Conservation (phyloP, 1,140 invertebrate species). For the Phortica variegata region DNA sequence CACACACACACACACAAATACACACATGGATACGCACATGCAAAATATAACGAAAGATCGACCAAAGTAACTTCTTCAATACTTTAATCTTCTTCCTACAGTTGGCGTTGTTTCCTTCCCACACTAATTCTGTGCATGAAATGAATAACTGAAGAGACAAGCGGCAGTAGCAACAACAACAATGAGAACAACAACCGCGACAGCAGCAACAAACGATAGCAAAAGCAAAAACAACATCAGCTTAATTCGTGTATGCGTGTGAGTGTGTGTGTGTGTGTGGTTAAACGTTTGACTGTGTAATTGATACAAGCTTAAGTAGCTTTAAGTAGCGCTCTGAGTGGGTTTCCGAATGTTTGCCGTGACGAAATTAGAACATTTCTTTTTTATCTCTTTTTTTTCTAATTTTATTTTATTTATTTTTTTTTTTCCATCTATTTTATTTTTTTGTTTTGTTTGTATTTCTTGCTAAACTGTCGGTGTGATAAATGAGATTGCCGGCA, state of each 20-base stretch:
- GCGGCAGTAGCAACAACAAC: neutral
- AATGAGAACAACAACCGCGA: neutral
- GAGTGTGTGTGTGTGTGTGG: neutral
- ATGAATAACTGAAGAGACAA: constrained; percentile 13
- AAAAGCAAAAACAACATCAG: too few species aligned
- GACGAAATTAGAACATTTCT: constrained; percentile 2
- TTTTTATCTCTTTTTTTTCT: too few species aligned
- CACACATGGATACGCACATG: too few species aligned
- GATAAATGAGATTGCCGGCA: constrained; percentile 8
- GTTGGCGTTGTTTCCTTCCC: constrained; percentile 28
- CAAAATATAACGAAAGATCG: too few species aligned
- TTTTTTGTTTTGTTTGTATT: neutral
- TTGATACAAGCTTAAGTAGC: neutral
- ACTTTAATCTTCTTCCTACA: too few species aligned
- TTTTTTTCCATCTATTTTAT: too few species aligned
- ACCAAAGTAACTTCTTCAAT: too few species aligned
- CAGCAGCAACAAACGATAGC: neutral
- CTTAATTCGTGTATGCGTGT: too few species aligned
- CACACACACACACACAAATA: too few species aligned
- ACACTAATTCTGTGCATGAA: constrained; percentile 20
- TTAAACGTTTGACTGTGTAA: neutral
- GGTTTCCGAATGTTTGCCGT: neutral
- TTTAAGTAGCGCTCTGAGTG: neutral
- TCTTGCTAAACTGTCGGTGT: neutral
- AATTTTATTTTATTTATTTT: too few species aligned